A percentile compares a stretch with the other conserved stretches of the same genome.
Evolutionary conservation across 2,113 vertebrate genomes (phyloP).

Genomic region (Greenwoodochromis staneri): DNA sequence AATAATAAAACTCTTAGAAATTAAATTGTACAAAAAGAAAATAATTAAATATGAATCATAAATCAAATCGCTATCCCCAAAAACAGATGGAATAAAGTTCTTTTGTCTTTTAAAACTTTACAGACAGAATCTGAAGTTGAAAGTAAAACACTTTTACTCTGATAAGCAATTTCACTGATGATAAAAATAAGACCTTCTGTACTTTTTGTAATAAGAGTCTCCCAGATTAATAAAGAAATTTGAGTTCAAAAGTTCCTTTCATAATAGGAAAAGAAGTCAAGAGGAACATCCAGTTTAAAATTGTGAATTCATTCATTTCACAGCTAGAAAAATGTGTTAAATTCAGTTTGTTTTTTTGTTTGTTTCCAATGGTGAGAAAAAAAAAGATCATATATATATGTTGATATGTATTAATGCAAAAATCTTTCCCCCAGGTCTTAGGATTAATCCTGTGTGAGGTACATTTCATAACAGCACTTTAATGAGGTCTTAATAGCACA

Average conservation of each 20-base stretch:
- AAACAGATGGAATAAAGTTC: background rate
- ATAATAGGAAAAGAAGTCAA: background rate
- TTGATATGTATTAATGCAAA: background rate
- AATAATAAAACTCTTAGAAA: background rate
- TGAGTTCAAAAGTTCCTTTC: background rate
- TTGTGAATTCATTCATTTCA: background rate
- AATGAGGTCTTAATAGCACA: background rate
- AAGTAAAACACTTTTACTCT: background rate
- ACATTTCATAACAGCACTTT: background rate
- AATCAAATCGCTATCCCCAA: background rate
- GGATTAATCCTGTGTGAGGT: background rate
- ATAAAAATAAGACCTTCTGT: background rate
- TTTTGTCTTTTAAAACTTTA: background rate
- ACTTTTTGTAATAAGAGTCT: background rate
- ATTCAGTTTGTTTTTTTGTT: background rate
- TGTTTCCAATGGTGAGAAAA: background rate
- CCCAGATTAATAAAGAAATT: background rate
- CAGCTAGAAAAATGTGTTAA: background rate
- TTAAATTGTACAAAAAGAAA: background rate
- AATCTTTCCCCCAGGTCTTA: fast-evolving
- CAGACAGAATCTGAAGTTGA: background rate
- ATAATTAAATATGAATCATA: background rate
- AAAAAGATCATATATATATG: background rate
- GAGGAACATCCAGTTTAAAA: background rate
- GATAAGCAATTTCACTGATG: background rate